Evolutionary conservation across 2,113 vertebrate genomes (phyloP).

Genomic region (Erinaceus europaeus): DNA sequence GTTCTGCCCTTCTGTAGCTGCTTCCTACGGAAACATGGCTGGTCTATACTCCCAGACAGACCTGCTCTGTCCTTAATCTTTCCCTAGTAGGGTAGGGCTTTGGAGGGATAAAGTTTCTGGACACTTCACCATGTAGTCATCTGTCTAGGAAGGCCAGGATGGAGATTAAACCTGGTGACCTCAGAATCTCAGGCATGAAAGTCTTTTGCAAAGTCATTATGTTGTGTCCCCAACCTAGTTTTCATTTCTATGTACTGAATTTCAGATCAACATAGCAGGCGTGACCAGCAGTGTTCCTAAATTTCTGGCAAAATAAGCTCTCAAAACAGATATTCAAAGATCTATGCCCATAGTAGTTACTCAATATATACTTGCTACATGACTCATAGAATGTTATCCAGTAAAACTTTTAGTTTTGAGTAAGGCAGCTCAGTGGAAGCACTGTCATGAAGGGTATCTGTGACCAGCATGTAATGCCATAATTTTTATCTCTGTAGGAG

Average conservation of each 20-base stretch:
- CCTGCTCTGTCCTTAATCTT: too few species aligned
- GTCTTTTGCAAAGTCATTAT: background rate
- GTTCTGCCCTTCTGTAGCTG: too few species aligned
- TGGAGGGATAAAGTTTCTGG: too few species aligned
- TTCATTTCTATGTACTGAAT: background rate
- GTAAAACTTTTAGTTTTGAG: background rate
- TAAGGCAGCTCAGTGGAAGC: background rate
- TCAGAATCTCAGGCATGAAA: too few species aligned
- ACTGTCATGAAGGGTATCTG: rapidly evolving
- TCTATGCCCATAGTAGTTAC: background rate
- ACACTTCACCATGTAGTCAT: too few species aligned
- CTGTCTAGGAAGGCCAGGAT: too few species aligned
- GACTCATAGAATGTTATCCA: background rate
- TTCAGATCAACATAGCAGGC: background rate
- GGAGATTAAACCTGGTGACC: too few species aligned
- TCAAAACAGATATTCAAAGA: slow-evolving; percentile 11
- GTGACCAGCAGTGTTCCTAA: background rate
- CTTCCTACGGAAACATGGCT: too few species aligned
- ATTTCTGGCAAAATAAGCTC: background rate
- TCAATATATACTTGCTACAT: slow-evolving; percentile 26
- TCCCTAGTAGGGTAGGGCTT: too few species aligned
- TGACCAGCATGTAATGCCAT: slow-evolving; percentile 13
- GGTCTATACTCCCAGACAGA: too few species aligned
- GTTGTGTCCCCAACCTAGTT: background rate
- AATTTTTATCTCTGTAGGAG: slow-evolving; percentile 69